These are phyloP conservation scores for Balaenoptera acutorostrata DNA, from an alignment of 2,113 vertebrate species.

Conservation along the genomic window DNA sequence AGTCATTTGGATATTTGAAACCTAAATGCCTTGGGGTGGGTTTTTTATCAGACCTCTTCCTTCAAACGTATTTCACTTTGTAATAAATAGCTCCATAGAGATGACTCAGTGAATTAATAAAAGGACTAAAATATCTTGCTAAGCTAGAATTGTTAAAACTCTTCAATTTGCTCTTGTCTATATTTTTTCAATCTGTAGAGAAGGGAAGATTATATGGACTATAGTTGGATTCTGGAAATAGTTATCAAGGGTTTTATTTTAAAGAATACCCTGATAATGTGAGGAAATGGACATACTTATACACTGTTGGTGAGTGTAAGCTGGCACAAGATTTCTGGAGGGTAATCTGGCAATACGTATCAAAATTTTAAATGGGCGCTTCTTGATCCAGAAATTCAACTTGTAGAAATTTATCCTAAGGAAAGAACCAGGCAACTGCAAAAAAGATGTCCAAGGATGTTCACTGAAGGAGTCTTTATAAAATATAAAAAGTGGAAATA, in stretches of 20 bases:
- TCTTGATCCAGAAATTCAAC: conserved; percentile 30
- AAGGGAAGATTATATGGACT: background rate
- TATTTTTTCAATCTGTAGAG: background rate
- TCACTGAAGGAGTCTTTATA: background rate
- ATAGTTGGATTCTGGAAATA: background rate
- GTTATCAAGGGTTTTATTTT: conserved; percentile 8
- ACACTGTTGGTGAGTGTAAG: conserved; percentile 5
- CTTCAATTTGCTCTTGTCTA: background rate
- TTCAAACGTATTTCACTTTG: conserved; percentile 11
- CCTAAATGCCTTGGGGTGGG: background rate
- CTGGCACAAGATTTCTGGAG: background rate
- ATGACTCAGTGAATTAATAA: conserved; percentile 32
- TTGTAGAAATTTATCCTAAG: conserved; percentile 22
- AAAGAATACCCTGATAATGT: conserved; percentile 12
- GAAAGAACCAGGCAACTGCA: background rate
- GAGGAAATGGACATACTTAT: background rate
- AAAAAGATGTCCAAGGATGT: background rate
- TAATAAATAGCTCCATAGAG: conserved; percentile 25
- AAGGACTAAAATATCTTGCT: conserved; percentile 23
- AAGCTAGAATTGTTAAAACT: background rate
- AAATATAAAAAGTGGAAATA: conserved; percentile 33
- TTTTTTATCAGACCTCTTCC: conserved; percentile 8
- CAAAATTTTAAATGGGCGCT: conserved; percentile 20
- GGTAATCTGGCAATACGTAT: background rate
- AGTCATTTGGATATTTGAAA: conserved; percentile 31